A percentile compares a stretch with the other conserved stretches of the same genome.
Evolutionary conservation across 1,140 invertebrate species (phyloP).

Genomic region (Apis cerana): DNA sequence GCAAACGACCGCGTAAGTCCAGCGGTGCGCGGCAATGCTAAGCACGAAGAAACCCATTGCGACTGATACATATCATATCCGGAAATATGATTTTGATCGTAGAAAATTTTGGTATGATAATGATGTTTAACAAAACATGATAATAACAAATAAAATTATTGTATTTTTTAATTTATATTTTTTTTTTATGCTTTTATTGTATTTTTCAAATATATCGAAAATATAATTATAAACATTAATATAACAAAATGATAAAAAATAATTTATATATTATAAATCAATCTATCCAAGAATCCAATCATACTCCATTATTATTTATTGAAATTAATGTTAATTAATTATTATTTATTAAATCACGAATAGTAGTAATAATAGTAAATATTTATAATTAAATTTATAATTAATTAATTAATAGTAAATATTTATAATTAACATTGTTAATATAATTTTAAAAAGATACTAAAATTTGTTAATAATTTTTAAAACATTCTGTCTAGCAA

Average conservation of each 20-base stretch:
- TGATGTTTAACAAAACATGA: too few relatives aligned
- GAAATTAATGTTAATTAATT: not conserved
- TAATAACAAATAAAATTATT: too few relatives aligned
- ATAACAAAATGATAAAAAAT: not conserved
- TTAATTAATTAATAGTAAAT: too few relatives aligned
- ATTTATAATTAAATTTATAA: too few relatives aligned
- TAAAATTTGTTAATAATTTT: too few relatives aligned
- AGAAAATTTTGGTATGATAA: too few relatives aligned
- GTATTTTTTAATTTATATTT: too few relatives aligned
- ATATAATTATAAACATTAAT: not conserved
- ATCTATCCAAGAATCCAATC: conserved; percentile 2
- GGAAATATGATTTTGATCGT: not conserved
- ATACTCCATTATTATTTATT: not conserved
- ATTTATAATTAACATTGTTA: not conserved
- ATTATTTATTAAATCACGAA: not conserved
- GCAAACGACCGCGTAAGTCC: conserved; percentile 65
- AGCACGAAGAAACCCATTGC: conserved; percentile 38
- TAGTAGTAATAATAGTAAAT: too few relatives aligned
- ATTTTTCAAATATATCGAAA: too few relatives aligned
- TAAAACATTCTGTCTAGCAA: not conserved
- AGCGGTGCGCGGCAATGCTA: conserved; percentile 42
- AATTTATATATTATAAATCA: conserved; percentile 10
- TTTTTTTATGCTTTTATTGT: too few relatives aligned
- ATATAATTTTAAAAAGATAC: not conserved
- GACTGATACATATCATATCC: not conserved